Conservation (phyloP, 2,888 invertebrate genomes). For the Beris chalybata region DNA sequence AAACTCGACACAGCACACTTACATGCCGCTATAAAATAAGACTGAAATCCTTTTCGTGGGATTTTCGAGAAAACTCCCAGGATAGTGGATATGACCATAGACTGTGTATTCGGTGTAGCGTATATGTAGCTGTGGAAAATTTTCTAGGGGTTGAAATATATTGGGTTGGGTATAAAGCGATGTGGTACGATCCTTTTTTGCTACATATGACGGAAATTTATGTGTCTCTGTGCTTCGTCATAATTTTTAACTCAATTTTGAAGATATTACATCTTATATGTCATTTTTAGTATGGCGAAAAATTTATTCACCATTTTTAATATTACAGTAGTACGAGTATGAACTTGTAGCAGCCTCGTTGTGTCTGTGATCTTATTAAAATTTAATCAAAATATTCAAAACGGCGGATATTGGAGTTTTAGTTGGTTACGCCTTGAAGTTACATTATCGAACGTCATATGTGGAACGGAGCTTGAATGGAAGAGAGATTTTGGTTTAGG, state of each 20-base stretch:
- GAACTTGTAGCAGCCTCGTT: too few species aligned
- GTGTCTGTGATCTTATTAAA: slow-evolving; percentile 1
- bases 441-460: too few species aligned
- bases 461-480: too few species aligned
- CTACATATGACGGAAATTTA: slow-evolving; percentile 18
- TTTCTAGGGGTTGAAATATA: too few species aligned
- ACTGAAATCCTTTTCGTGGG: too few species aligned
- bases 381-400: slow-evolving; percentile 9
- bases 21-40: too few species aligned
- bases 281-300: not conserved
- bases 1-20: not conserved
- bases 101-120: too few species aligned
- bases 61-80: too few species aligned
- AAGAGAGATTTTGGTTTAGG: too few species aligned
- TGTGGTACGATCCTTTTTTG: not conserved
- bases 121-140: too few species aligned
- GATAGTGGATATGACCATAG: not conserved
- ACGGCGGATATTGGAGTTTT: not conserved
- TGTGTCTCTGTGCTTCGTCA: slow-evolving; percentile 18
- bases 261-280: slow-evolving; percentile 17
- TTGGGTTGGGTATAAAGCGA: not conserved
- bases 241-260: slow-evolving; percentile 32
- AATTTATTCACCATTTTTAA: not conserved
- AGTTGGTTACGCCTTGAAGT: too few species aligned
- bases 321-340: too few species aligned